These are phyloP conservation scores for Osmerus eperlanus DNA, from an alignment of 2,113 vertebrate genomes.

Conservation along the genomic window DNA sequence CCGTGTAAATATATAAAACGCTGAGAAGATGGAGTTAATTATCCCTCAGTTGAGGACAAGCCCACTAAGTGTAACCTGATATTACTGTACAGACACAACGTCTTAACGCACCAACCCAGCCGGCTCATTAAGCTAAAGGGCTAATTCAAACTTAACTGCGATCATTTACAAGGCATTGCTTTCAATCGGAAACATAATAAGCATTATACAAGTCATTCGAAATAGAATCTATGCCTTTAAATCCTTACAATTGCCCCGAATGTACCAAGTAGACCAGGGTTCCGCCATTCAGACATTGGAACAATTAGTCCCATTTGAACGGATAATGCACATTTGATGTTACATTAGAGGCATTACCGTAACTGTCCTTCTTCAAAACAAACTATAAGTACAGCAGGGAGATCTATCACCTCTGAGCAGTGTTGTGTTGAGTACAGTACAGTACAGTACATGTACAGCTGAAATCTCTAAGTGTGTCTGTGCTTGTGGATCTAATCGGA, in stretches of 20 bases:
- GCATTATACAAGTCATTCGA: conserved; percentile 3
- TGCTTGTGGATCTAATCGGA: background rate
- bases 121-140: background rate
- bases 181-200: conserved; percentile 23
- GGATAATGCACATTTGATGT: too few relatives aligned
- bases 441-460: too few relatives aligned
- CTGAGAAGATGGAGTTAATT: too few relatives aligned
- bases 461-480: background rate
- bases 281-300: too few relatives aligned
- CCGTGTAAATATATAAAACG: too few relatives aligned
- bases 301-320: too few relatives aligned
- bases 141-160: conserved; percentile 31
- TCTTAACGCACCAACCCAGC: background rate
- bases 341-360: background rate
- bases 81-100: background rate
- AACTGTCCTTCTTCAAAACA: too few relatives aligned
- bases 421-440: too few relatives aligned
- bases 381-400: too few relatives aligned
- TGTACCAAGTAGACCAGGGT: background rate
- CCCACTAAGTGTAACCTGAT: background rate
- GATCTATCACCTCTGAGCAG: too few relatives aligned
- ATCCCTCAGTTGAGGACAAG: too few relatives aligned
- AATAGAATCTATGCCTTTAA: conserved; percentile 22
- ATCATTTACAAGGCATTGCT: conserved; percentile 34
- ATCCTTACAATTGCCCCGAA: background rate